phyloP scores from a whole-genome alignment of 2,888 invertebrate genomes.

The Rhagonycha lutea region DNA sequence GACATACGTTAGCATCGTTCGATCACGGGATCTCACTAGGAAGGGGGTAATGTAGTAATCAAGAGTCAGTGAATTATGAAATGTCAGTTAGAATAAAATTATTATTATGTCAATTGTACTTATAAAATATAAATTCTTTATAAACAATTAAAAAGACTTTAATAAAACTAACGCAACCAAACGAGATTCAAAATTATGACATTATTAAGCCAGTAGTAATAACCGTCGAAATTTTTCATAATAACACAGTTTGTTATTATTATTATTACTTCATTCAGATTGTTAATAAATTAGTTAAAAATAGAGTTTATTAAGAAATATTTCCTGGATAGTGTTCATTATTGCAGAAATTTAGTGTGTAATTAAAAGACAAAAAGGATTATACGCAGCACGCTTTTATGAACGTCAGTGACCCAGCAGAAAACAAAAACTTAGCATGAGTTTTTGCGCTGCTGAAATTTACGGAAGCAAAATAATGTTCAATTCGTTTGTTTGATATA shows the following conservation, averaged over 20 bases:
- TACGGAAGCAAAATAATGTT: not conserved
- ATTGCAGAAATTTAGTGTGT: not conserved
- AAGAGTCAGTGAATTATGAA: too few relatives aligned
- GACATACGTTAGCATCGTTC: too few relatives aligned
- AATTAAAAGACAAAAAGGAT: conserved; percentile 4
- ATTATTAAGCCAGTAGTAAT: not conserved
- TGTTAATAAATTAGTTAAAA: not conserved
- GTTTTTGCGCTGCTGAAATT: not conserved
- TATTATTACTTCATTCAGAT: not conserved
- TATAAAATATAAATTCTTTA: too few relatives aligned
- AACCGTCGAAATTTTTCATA: not conserved
- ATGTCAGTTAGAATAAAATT: too few relatives aligned
- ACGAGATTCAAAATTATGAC: not conserved
- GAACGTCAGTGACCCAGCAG: not conserved
- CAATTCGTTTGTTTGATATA: not conserved
- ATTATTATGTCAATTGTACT: too few relatives aligned
- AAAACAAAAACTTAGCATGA: not conserved
- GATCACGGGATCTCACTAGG: too few relatives aligned
- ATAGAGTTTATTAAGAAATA: not conserved
- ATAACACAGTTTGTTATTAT: not conserved
- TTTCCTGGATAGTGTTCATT: not conserved
- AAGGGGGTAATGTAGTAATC: too few relatives aligned
- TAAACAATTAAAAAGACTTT: too few relatives aligned
- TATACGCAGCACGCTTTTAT: conserved; percentile 2
- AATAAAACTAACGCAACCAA: too few relatives aligned